Evolutionary conservation across 2,888 invertebrate genomes (phyloP).

Genomic region (Cylindroiulus punctatus): DNA sequence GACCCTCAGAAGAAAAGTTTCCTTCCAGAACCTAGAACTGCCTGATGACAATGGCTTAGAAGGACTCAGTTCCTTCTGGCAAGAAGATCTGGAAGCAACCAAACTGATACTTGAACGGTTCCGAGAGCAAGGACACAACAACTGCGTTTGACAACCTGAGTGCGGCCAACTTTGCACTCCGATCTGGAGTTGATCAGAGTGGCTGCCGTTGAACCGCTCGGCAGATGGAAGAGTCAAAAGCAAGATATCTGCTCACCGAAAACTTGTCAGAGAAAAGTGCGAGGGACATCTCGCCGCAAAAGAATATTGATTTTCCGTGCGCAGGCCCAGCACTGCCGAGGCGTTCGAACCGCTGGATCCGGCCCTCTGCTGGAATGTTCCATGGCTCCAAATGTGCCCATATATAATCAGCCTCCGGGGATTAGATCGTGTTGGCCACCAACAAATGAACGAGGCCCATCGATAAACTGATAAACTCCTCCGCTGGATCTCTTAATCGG

Average conservation of each 20-base stretch:
- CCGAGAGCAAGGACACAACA: neutral
- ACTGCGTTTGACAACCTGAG: neutral
- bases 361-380: neutral
- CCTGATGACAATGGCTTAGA: neutral
- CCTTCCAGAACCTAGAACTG: neutral
- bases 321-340: neutral
- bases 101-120: neutral
- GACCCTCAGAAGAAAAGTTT: neutral
- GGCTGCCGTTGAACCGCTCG: neutral
- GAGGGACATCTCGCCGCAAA: slow-evolving; percentile 33
- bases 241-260: neutral
- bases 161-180: neutral
- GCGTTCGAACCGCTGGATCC: slow-evolving; percentile 12
- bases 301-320: slow-evolving; percentile 20
- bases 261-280: slow-evolving; percentile 35
- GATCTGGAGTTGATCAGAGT: neutral
- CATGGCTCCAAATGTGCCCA: slow-evolving; percentile 1
- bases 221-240: slow-evolving; percentile 33
- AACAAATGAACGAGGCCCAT: neutral
- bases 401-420: slow-evolving; percentile 34
- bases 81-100: neutral
- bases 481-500: neutral
- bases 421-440: neutral
- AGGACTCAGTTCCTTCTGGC: neutral
- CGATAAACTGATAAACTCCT: neutral